Conservation (phyloP, 2,888 invertebrate genomes). For the Trypoxylon attenuatum region DNA sequence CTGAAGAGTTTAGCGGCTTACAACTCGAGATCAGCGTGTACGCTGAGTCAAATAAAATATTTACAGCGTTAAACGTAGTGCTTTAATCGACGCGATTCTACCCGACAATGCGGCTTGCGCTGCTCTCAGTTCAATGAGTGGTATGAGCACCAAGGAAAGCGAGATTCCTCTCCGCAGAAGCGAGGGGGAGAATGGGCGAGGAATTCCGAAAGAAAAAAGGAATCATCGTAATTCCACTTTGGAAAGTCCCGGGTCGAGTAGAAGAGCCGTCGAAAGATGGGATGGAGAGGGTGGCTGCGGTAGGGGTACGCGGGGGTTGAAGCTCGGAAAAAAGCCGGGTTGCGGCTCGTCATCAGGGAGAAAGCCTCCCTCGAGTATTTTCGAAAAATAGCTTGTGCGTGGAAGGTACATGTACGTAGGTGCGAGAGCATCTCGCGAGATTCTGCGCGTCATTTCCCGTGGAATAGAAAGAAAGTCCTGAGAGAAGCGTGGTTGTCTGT, state of each 20-base stretch:
- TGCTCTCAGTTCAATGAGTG: too few relatives aligned
- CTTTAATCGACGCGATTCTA: too few relatives aligned
- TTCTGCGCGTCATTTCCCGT: slow-evolving; percentile 50
- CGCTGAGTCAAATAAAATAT: too few relatives aligned
- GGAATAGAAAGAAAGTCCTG: slow-evolving; percentile 42
- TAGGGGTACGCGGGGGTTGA: not conserved
- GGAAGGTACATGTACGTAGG: slow-evolving; percentile 25
- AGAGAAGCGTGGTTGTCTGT: slow-evolving; percentile 51
- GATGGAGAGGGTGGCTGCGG: not conserved
- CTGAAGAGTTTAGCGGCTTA: too few relatives aligned
- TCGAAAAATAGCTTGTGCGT: slow-evolving; percentile 14
- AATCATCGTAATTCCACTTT: not conserved
- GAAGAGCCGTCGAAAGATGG: not conserved
- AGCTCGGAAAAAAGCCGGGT: too few relatives aligned
- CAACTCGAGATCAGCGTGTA: too few relatives aligned
- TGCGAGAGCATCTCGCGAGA: slow-evolving; percentile 38
- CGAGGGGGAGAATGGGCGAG: slow-evolving; percentile 51
- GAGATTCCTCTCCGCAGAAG: too few relatives aligned
- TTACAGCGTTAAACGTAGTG: too few relatives aligned
- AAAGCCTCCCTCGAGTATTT: slow-evolving; percentile 26
- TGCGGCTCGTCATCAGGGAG: slow-evolving; percentile 3
- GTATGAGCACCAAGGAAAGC: too few relatives aligned
- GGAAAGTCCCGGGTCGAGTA: not conserved
- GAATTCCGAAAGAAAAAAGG: not conserved
- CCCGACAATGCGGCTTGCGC: too few relatives aligned